Evolutionary conservation across 2,888 invertebrate genomes (phyloP).

Genomic region (Pseudococcus longispinus): DNA sequence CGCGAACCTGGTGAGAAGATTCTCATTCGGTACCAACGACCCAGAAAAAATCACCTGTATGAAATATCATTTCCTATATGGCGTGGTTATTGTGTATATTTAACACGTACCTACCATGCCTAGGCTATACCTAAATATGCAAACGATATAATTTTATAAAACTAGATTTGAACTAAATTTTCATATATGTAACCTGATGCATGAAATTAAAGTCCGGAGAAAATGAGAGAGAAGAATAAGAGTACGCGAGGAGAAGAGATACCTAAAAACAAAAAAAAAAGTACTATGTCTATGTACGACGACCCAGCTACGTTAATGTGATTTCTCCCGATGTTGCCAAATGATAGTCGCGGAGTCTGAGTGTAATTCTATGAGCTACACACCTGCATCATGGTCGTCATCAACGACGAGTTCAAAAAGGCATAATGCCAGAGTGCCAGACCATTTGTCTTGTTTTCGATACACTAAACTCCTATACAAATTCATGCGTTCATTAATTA

Average conservation of each 20-base stretch:
- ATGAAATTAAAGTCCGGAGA: constrained; percentile 2
- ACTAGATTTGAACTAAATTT: neutral
- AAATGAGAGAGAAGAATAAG: neutral
- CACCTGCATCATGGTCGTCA: neutral
- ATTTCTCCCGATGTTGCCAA: constrained; percentile 28
- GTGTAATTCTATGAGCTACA: neutral
- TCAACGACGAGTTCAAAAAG: neutral
- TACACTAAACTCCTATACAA: neutral
- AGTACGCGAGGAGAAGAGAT: neutral
- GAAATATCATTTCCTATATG: constrained; percentile 18
- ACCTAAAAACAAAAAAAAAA: neutral
- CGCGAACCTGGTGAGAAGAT: constrained; percentile 7
- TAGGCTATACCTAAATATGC: neutral
- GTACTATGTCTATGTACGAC: neutral
- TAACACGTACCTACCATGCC: neutral
- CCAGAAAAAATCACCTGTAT: constrained; percentile 17
- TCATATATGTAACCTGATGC: neutral
- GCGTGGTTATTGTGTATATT: neutral
- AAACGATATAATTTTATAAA: constrained; percentile 5
- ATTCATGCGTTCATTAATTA: neutral
- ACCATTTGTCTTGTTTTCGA: neutral
- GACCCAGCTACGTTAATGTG: neutral
- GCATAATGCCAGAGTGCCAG: neutral
- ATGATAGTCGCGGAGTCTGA: neutral
- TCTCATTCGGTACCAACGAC: constrained; percentile 26